phyloP scores from a whole-genome alignment of 2,113 vertebrate genomes.

The Hippocampus barbouri region DNA sequence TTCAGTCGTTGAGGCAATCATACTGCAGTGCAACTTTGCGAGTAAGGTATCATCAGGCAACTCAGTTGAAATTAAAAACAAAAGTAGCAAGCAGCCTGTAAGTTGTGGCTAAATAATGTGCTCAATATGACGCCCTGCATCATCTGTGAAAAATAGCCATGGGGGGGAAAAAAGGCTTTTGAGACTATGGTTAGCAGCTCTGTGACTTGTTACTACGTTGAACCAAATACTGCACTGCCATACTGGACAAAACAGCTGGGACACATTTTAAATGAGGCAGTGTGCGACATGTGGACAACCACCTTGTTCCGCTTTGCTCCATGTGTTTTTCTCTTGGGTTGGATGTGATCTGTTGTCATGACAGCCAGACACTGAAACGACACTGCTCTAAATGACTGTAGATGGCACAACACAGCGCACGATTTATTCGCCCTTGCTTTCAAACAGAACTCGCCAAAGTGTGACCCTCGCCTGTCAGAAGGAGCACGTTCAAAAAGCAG shows the following conservation, averaged over 20 bases:
- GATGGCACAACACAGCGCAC: neutral
- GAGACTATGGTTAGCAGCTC: slow-evolving; percentile 24
- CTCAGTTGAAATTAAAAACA: too few species aligned
- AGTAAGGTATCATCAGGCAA: too few species aligned
- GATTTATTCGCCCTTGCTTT: neutral
- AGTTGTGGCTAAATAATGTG: too few species aligned
- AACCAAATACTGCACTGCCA: slow-evolving; percentile 10
- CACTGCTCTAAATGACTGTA: neutral
- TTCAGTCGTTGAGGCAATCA: too few species aligned
- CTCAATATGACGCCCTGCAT: too few species aligned
- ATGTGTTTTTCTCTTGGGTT: neutral
- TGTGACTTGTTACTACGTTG: slow-evolving; percentile 12
- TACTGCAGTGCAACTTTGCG: too few species aligned
- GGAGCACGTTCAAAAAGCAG: too few species aligned
- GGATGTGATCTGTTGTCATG: neutral
- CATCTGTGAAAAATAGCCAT: slow-evolving; percentile 26
- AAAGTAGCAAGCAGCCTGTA: too few species aligned
- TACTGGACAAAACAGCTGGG: slow-evolving; percentile 3
- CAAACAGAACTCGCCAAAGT: too few species aligned
- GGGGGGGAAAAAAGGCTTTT: slow-evolving; percentile 11
- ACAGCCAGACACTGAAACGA: neutral
- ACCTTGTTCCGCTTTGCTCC: neutral
- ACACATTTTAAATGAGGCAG: neutral
- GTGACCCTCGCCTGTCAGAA: too few species aligned
- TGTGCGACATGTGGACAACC: slow-evolving; percentile 1